Percentiles rank a stretch among this genome's conserved stretches.
phyloP scores from a whole-genome alignment of 2,113 vertebrate species.

The Poecile atricapillus region DNA sequence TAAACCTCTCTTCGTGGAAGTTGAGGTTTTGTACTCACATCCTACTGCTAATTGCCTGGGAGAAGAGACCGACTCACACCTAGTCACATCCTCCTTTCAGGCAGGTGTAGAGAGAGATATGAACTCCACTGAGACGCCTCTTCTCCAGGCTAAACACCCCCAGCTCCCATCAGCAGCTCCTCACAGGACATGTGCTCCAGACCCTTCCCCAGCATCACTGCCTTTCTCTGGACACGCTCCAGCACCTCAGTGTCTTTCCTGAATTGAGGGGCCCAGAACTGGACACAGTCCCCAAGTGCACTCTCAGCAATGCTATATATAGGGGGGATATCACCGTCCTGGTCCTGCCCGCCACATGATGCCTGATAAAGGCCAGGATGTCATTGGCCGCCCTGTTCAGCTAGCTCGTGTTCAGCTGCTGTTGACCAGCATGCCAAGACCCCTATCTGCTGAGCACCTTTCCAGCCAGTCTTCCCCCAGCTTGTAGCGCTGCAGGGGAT shows the following conservation, averaged over 20 bases:
- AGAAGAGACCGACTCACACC: not conserved
- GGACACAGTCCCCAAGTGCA: not conserved
- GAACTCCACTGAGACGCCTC: no score
- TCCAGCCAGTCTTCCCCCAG: not conserved
- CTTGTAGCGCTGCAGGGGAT: not conserved
- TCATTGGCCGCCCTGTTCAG: no score
- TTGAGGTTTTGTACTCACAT: not conserved
- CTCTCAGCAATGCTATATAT: not conserved
- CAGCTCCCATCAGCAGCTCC: not conserved
- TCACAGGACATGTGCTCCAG: not conserved
- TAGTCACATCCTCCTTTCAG: not conserved
- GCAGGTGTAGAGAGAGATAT: accelerated
- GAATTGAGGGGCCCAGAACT: not conserved
- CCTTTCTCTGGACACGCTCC: not conserved
- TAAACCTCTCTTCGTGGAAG: not conserved
- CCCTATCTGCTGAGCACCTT: not conserved
- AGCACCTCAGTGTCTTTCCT: not conserved
- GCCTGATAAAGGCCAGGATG: not conserved
- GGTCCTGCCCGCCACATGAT: not conserved
- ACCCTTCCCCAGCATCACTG: accelerated
- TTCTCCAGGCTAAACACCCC: not conserved
- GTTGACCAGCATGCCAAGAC: not conserved
- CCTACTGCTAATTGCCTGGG: not conserved
- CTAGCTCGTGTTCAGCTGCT: not conserved
- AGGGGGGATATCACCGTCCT: not conserved